A percentile compares a stretch with the other conserved stretches of the same genome.
Conservation (phyloP, 2,113 vertebrate genomes). For the Lepus europaeus region DNA sequence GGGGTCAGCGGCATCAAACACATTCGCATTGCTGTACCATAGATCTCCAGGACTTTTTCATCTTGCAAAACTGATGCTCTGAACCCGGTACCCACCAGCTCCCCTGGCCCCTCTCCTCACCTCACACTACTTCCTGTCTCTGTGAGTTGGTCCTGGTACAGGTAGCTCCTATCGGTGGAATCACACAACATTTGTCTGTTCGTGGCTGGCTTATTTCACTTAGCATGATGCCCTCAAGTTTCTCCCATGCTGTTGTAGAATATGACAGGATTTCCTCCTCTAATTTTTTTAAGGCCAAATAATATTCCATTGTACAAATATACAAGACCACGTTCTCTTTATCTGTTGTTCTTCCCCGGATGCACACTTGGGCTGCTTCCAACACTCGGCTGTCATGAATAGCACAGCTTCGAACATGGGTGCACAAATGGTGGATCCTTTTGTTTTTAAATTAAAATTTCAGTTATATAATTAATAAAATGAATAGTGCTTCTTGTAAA, state of each 20-base stretch:
- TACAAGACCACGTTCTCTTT: background rate
- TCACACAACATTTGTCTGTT: background rate
- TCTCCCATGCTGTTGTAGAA: background rate
- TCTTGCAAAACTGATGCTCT: too few species aligned
- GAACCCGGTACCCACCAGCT: background rate
- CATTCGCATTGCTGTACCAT: fast-evolving
- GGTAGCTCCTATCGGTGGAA: background rate
- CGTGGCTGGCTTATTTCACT: background rate
- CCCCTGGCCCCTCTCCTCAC: too few species aligned
- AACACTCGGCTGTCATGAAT: too few species aligned
- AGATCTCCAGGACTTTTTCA: background rate
- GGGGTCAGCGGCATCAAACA: background rate
- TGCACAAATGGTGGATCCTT: background rate
- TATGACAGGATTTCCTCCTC: background rate
- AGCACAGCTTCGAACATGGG: background rate
- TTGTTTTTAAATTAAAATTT: background rate
- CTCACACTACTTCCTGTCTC: background rate
- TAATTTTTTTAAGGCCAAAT: background rate
- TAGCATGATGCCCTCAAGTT: background rate
- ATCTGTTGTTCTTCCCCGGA: too few species aligned
- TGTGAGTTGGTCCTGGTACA: background rate
- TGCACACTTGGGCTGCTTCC: background rate
- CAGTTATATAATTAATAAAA: too few species aligned
- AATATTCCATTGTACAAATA: background rate
- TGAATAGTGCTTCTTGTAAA: too few species aligned